A percentile compares a stretch with the other conserved stretches of the same genome.
These are phyloP conservation scores for Pseudonaja textilis DNA, from an alignment of 2,113 vertebrate genomes.

Conservation along the genomic window DNA sequence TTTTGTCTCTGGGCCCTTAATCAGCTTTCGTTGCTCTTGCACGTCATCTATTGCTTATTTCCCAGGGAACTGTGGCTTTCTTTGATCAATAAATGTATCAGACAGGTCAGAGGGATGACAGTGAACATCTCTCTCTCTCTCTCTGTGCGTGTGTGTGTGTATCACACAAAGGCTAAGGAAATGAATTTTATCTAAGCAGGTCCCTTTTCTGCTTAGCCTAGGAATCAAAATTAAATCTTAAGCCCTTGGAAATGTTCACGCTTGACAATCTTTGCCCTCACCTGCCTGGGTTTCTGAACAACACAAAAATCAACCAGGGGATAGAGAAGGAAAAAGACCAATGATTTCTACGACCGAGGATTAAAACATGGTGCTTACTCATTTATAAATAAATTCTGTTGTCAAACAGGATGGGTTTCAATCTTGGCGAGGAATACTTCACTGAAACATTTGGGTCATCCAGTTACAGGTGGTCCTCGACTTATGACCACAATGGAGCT, in stretches of 20 bases:
- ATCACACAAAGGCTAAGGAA: slow-evolving; percentile 63
- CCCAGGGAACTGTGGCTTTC: slow-evolving; percentile 54
- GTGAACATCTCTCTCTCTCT: slow-evolving; percentile 59
- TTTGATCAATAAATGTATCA: slow-evolving; percentile 71
- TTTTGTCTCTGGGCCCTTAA: background rate
- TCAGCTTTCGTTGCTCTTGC: background rate
- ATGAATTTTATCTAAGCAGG: slow-evolving; percentile 62
- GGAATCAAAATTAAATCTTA: slow-evolving; percentile 54
- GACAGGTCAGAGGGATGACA: slow-evolving; percentile 66
- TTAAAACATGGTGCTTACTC: background rate
- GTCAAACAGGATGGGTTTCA: background rate
- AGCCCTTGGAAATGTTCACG: slow-evolving; percentile 42
- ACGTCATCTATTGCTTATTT: slow-evolving; percentile 61
- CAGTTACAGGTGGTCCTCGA: no score
- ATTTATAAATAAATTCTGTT: background rate
- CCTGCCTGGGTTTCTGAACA: background rate
- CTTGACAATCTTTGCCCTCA: background rate
- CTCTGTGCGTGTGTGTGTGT: slow-evolving; percentile 43
- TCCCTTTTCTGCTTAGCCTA: slow-evolving; percentile 31
- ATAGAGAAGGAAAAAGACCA: background rate
- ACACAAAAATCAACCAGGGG: background rate
- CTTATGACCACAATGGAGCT: no score
- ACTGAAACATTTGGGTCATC: no score
- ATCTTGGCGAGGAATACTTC: background rate
- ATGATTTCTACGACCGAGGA: background rate